phyloP scores from a whole-genome alignment of 1,140 invertebrate species.

The Drosophila subpulchrella region DNA sequence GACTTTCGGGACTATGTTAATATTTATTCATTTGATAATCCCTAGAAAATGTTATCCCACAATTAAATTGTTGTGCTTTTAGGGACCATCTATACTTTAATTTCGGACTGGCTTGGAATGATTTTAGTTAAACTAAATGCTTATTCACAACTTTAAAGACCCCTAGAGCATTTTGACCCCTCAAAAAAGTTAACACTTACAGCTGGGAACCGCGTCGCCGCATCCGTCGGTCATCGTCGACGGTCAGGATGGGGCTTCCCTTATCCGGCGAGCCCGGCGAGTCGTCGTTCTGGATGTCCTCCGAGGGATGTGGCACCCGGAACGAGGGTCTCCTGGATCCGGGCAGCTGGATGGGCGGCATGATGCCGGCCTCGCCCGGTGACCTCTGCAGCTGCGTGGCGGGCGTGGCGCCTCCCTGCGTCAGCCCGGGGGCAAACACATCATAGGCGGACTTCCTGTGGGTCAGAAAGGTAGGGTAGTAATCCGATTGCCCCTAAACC shows the following conservation, averaged over 20 bases:
- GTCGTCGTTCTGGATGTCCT: slow-evolving; percentile 86
- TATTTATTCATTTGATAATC: too few species aligned
- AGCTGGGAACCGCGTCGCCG: slow-evolving; percentile 91
- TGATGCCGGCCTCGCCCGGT: slow-evolving; percentile 73
- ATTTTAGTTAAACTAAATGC: background rate
- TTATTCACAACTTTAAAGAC: background rate
- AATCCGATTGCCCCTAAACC: background rate
- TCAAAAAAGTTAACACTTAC: slow-evolving; percentile 86
- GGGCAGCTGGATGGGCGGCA: slow-evolving; percentile 76
- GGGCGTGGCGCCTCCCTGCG: slow-evolving; percentile 59
- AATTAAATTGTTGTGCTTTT: too few species aligned
- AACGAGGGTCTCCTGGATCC: slow-evolving; percentile 89
- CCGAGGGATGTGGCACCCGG: slow-evolving; percentile 85
- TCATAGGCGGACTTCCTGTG: slow-evolving; percentile 91
- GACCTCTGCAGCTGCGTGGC: slow-evolving; percentile 70
- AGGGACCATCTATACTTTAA: too few species aligned
- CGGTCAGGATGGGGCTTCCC: slow-evolving; percentile 85
- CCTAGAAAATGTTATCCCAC: too few species aligned
- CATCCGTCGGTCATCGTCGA: slow-evolving; percentile 90
- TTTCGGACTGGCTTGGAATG: background rate
- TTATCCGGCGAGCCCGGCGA: slow-evolving; percentile 85
- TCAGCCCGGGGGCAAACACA: slow-evolving; percentile 87
- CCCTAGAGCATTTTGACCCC: background rate
- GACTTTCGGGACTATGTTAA: too few species aligned
- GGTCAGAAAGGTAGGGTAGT: background rate